These are phyloP conservation scores for Ceratosolen solmsi DNA, from an alignment of 1,140 invertebrate species.

Conservation along the genomic window DNA sequence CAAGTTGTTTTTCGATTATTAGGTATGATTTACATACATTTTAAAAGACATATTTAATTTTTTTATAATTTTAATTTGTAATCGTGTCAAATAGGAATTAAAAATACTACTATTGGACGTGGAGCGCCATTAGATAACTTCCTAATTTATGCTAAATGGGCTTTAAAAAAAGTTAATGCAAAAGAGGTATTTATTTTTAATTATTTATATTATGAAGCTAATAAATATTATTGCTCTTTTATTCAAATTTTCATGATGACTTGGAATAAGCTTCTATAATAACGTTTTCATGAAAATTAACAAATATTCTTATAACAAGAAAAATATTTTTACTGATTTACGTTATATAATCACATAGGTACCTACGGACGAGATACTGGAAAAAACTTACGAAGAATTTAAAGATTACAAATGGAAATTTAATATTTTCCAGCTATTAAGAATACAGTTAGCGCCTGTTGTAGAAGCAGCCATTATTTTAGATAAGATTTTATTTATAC, in stretches of 20 bases:
- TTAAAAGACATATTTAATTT: constrained; percentile 48
- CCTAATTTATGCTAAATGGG: constrained; percentile 78
- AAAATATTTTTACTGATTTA: too few species aligned
- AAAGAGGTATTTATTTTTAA: constrained; percentile 55
- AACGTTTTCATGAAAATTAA: too few species aligned
- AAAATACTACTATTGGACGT: constrained; percentile 73
- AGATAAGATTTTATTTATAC: constrained; percentile 87
- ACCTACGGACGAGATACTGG: constrained; percentile 67
- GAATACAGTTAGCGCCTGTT: constrained; percentile 86
- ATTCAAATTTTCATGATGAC: too few species aligned
- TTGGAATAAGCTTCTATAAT: too few species aligned
- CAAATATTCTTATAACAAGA: too few species aligned
- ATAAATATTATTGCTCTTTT: too few species aligned
- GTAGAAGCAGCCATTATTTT: constrained; percentile 89
- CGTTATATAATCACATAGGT: constrained; percentile 12
- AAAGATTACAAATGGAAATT: constrained; percentile 77
- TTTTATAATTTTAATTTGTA: constrained; percentile 49
- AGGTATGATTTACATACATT: constrained; percentile 55
- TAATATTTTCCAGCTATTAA: constrained; percentile 86
- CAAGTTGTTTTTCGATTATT: constrained; percentile 76
- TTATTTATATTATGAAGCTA: too few species aligned
- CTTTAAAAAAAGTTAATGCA: constrained; percentile 74
- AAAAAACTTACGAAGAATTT: constrained; percentile 71
- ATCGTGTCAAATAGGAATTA: constrained; percentile 61
- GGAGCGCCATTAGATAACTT: constrained; percentile 73